These are phyloP conservation scores for Drosophila pandora DNA, from an alignment of 1,140 invertebrate species.

Conservation along the genomic window DNA sequence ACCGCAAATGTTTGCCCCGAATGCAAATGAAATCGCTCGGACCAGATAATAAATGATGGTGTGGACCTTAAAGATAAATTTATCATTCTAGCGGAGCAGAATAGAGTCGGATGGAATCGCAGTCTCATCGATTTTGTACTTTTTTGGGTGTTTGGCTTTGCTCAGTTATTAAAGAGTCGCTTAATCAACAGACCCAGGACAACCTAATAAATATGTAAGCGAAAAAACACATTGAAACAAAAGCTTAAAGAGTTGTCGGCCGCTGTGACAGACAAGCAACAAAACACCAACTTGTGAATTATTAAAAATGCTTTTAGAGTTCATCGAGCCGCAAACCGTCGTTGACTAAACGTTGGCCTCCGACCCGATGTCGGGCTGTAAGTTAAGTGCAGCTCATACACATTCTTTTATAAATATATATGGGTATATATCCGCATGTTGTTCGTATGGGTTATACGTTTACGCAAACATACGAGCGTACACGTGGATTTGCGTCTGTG, in stretches of 20 bases:
- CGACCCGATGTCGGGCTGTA: constrained; percentile 24
- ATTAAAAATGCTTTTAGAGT: constrained; percentile 77
- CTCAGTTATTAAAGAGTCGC: neutral
- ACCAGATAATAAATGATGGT: constrained; percentile 3
- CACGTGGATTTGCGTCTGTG: constrained; percentile 38
- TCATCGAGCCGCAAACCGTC: constrained; percentile 32
- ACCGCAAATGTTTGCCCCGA: constrained; percentile 8
- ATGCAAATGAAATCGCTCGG: constrained; percentile 23
- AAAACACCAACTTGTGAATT: constrained; percentile 60
- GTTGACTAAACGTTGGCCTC: constrained; percentile 10
- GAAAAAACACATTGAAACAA: constrained; percentile 39
- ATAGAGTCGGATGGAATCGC: too few relatives aligned
- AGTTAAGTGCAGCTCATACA: constrained; percentile 48
- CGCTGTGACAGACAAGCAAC: constrained; percentile 46
- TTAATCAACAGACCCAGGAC: neutral
- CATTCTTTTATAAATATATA: constrained; percentile 9
- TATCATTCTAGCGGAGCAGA: constrained; percentile 1
- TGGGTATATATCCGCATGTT: neutral
- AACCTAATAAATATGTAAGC: constrained; percentile 1
- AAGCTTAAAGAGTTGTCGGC: constrained; percentile 66
- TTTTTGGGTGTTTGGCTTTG: neutral
- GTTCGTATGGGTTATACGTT: neutral
- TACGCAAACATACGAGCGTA: constrained; percentile 28
- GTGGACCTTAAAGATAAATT: constrained; percentile 15
- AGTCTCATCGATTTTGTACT: too few relatives aligned